Percentiles rank a stretch among this genome's conserved stretches.
Evolutionary conservation across 2,888 invertebrate genomes (phyloP).

Genomic region (Pantelozetes paolii): DNA sequence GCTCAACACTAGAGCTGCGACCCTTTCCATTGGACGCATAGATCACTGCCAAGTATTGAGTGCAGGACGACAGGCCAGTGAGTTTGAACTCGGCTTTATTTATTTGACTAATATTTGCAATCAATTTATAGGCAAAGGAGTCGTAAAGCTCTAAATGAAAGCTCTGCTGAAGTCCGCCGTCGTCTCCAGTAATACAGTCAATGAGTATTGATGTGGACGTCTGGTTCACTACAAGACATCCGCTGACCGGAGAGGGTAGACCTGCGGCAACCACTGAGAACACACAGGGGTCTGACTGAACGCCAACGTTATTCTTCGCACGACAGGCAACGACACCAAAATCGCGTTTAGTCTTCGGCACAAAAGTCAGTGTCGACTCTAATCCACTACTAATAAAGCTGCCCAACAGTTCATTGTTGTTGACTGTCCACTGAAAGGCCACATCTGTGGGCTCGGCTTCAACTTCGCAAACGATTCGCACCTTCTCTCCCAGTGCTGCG

Average conservation of each 20-base stretch:
- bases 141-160: constrained; percentile 34
- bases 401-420: constrained; percentile 3
- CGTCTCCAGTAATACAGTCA: constrained; percentile 23
- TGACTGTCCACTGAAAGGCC: constrained; percentile 26
- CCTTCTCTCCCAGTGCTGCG: constrained; percentile 26
- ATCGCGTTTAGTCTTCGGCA: constrained; percentile 1
- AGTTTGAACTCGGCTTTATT: background rate
- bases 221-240: background rate
- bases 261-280: constrained; percentile 30
- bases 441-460: constrained; percentile 18
- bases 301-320: constrained; percentile 26
- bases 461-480: constrained; percentile 15
- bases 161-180: constrained; percentile 16
- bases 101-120: background rate
- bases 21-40: constrained; percentile 36
- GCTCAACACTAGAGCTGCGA: background rate
- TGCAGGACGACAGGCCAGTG: background rate
- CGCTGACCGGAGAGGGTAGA: background rate
- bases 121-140: background rate
- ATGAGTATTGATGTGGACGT: background rate
- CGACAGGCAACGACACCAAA: constrained; percentile 35
- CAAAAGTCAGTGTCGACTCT: background rate
- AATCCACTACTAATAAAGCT: constrained; percentile 5
- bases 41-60: background rate
- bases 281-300: constrained; percentile 18